Base-by-base conservation (phyloP, 2,113 vertebrate species). In the Oceanites oceanicus region DNA sequence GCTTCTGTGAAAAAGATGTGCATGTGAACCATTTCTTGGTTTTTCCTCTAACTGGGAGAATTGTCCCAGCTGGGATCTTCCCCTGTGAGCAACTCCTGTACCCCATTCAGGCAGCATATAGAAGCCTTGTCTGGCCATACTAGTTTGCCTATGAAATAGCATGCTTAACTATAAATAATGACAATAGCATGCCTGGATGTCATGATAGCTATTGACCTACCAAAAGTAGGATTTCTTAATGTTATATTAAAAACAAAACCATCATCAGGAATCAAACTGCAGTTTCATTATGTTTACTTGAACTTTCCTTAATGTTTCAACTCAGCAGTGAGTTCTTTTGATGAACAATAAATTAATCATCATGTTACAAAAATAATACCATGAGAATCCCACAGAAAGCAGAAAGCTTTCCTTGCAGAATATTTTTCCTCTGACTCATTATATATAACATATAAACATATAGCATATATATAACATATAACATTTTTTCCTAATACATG, bases 391-490 rank as follows among this genome's bases (percentile, higher is more conserved):
- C 30, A 36, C 36, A 78, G 66, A 67, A 74, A 34, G 16, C 34
- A 90, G 29, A 83, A 94, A 61, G 38, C 49, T 81, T 88, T 92
- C 55, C 68, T 84, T 89, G 53, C 21, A 42, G 76, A 73, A 80
- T 77, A 34, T 42, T 91, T 93, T 86, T 75, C 59, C 27, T 89
- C 65, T 97, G 86, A 90, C 68, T 91, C 85, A 82, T 49, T 88
- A 65, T n/a, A n/a, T n/a, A n/a, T n/a, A n/a, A n/a, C n/a, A n/a
- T n/a, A n/a, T n/a, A n/a, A n/a, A n/a, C n/a, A n/a, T n/a, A n/a
- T n/a, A n/a, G n/a, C n/a, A n/a, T n/a, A n/a, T n/a, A n/a, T n/a
- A n/a, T n/a, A n/a, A n/a, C n/a, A n/a, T n/a, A n/a, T 13, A 82
- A 30, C 49, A 21, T 76, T 91, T 95, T 94, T 63, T 42, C n/a